Evolutionary conservation across 2,797 vertebrate species (phyloP).

Genomic region (Acrocephalus scirpaceus): DNA sequence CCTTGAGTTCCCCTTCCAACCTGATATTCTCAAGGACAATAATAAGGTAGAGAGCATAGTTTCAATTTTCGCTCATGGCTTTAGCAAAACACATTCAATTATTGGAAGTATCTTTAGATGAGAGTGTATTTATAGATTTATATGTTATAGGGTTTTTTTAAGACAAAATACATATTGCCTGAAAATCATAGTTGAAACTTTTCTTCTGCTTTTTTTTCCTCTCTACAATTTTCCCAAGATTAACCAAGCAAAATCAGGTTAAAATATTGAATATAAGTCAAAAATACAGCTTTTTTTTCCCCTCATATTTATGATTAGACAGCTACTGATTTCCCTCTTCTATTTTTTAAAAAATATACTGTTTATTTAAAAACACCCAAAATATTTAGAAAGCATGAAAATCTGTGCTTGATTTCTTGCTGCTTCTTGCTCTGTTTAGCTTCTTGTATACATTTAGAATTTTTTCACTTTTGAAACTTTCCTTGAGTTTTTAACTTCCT

Average conservation of each 20-base stretch:
- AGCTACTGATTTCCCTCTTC: background rate
- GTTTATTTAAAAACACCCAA: background rate
- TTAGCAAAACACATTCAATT: background rate
- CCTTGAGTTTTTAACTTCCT: conserved; percentile 34
- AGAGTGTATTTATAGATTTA: background rate
- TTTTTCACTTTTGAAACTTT: background rate
- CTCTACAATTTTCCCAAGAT: background rate
- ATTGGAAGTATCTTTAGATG: background rate
- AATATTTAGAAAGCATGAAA: background rate
- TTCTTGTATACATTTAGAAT: background rate
- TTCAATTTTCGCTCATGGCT: background rate
- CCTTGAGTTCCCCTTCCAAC: background rate
- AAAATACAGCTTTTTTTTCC: background rate
- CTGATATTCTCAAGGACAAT: background rate
- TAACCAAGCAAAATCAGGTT: background rate
- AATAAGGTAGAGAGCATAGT: background rate
- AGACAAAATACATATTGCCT: too few species aligned
- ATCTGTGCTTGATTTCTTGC: background rate
- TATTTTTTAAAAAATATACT: background rate
- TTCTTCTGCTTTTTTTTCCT: background rate
- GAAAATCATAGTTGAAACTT: background rate
- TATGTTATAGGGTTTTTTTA: background rate
- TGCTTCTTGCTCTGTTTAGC: background rate
- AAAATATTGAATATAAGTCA: background rate
- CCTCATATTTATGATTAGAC: background rate